Percentiles rank a stretch among this genome's conserved stretches.
Evolutionary conservation across 2,888 invertebrate species (phyloP).

Genomic region (Molanna angustata): DNA sequence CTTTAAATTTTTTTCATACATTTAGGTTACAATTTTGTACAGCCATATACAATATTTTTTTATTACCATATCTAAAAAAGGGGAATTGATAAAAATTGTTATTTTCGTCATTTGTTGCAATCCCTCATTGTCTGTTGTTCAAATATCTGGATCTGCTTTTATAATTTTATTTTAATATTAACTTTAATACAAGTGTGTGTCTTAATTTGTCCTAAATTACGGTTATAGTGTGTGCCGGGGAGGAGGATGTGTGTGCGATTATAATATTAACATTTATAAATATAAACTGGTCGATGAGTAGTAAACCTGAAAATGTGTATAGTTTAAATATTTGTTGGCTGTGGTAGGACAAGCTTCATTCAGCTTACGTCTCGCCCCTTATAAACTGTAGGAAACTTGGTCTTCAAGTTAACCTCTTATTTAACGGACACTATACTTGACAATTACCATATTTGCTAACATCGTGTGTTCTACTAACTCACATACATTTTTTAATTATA

Average conservation of each 20-base stretch:
- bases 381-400: too few relatives aligned
- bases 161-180: too few relatives aligned
- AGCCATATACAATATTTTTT: constrained; percentile 60
- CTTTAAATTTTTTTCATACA: constrained; percentile 31
- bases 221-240: background rate
- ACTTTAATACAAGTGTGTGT: too few relatives aligned
- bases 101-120: too few relatives aligned
- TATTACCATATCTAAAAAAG: constrained; percentile 36
- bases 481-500: constrained; percentile 21
- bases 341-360: too few relatives aligned
- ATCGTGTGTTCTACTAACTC: constrained; percentile 24
- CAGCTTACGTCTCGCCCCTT: too few relatives aligned
- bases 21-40: constrained; percentile 46
- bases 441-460: constrained; percentile 25
- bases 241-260: background rate
- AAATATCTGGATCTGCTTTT: too few relatives aligned
- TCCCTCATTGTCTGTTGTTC: too few relatives aligned
- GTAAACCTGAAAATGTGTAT: too few relatives aligned
- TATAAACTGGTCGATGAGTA: background rate
- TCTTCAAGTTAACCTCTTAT: too few relatives aligned
- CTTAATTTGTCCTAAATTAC: background rate
- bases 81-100: constrained; percentile 13
- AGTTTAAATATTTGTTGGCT: too few relatives aligned
- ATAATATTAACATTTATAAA: too few relatives aligned
- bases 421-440: constrained; percentile 10